Evolutionary conservation across 2,888 invertebrate genomes (phyloP).

Genomic region (Ochropleura plecta): DNA sequence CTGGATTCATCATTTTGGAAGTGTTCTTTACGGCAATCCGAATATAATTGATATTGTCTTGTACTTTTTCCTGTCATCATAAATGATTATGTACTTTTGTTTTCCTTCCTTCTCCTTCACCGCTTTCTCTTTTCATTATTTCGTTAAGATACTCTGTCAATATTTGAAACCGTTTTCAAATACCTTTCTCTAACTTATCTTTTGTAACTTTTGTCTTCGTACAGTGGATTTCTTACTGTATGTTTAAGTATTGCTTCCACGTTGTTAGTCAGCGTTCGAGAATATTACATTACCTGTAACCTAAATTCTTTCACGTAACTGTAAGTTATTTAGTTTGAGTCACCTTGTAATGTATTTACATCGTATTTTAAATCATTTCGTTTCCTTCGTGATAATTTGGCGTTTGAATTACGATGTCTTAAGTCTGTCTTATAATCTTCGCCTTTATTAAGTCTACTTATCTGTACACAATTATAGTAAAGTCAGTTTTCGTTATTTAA

Average conservation of each 20-base stretch:
- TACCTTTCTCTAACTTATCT: neutral
- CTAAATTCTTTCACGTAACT: conserved; percentile 53
- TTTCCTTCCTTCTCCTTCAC: neutral
- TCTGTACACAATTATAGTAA: neutral
- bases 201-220: neutral
- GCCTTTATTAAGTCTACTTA: neutral
- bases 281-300: conserved; percentile 40
- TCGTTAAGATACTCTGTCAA: neutral
- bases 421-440: neutral
- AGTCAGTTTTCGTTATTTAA: neutral
- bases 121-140: neutral
- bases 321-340: conserved; percentile 32
- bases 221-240: neutral
- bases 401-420: neutral
- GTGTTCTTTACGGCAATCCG: neutral
- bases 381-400: neutral
- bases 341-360: conserved; percentile 1
- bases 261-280: conserved; percentile 33
- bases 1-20: neutral
- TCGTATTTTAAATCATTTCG: conserved; percentile 11
- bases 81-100: neutral
- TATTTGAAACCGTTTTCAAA: neutral
- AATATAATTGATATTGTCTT: neutral
- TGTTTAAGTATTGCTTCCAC: neutral
- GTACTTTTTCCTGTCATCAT: neutral